Evolutionary conservation across 2,113 vertebrate genomes (phyloP).

Genomic region (Manacus vitellinus): DNA sequence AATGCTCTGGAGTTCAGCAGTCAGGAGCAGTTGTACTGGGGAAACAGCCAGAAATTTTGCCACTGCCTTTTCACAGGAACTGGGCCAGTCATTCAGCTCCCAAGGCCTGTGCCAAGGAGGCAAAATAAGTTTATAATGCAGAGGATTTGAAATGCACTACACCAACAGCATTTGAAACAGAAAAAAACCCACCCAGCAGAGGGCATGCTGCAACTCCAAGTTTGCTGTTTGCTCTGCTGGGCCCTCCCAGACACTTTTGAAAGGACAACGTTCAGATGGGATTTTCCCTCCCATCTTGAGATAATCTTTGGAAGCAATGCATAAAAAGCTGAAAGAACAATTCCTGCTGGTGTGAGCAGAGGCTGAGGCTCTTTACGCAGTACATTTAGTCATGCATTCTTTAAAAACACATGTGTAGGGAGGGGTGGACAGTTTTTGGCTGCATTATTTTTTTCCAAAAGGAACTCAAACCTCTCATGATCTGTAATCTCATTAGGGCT

Average conservation of each 20-base stretch:
- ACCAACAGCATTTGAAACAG: not conserved
- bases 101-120: not conserved
- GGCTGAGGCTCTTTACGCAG: not conserved
- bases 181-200: not conserved
- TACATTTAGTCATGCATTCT: constrained; percentile 37
- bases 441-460: not conserved
- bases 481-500: not conserved
- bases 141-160: not conserved
- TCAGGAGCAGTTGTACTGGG: not conserved
- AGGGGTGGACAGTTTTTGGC: not conserved
- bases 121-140: not conserved
- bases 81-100: constrained; percentile 12
- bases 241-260: not conserved
- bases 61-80: constrained; percentile 26
- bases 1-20: not conserved
- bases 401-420: constrained; percentile 21
- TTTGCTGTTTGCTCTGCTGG: not conserved
- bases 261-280: not conserved
- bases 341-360: not conserved
- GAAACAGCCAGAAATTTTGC: constrained; percentile 18
- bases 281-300: constrained; percentile 49
- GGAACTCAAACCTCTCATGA: not conserved
- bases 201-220: not conserved
- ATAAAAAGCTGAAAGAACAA: constrained; percentile 20
- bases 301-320: not conserved